Conservation (phyloP, 2,797 vertebrate genomes). For the Hylomyscus alleni region DNA sequence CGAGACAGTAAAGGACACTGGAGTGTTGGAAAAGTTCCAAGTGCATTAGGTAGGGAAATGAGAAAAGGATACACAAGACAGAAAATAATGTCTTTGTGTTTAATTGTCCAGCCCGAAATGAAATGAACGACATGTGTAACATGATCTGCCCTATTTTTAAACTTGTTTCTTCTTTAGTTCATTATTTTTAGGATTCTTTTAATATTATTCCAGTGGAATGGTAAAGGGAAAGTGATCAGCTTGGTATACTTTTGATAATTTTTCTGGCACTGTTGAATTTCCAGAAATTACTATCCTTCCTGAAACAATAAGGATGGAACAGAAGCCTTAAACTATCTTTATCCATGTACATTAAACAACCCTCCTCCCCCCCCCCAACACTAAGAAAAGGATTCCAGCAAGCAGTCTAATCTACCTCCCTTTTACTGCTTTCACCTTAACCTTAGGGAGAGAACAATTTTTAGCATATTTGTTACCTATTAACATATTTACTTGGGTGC, state of each 20-base stretch:
- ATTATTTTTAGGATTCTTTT: constrained; percentile 4
- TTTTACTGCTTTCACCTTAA: constrained; percentile 25
- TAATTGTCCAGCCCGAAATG: background rate
- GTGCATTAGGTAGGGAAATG: background rate
- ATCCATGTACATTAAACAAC: background rate
- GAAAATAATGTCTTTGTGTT: background rate
- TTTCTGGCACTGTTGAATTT: background rate
- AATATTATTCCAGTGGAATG: background rate
- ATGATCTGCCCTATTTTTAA: background rate
- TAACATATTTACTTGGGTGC: background rate
- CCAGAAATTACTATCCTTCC: background rate
- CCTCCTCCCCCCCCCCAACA: no score
- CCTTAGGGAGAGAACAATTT: background rate
- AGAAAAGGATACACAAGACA: background rate
- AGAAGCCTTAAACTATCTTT: background rate
- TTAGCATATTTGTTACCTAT: background rate
- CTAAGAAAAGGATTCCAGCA: background rate
- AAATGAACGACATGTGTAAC: background rate
- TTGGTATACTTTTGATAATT: background rate
- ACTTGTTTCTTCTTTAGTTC: background rate
- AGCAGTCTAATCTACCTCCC: background rate
- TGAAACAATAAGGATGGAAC: background rate
- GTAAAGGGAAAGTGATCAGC: background rate
- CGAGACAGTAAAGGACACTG: background rate
- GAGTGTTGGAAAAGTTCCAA: background rate